Conservation (phyloP, 2,113 vertebrate genomes). For the Hemichromis elongatus region DNA sequence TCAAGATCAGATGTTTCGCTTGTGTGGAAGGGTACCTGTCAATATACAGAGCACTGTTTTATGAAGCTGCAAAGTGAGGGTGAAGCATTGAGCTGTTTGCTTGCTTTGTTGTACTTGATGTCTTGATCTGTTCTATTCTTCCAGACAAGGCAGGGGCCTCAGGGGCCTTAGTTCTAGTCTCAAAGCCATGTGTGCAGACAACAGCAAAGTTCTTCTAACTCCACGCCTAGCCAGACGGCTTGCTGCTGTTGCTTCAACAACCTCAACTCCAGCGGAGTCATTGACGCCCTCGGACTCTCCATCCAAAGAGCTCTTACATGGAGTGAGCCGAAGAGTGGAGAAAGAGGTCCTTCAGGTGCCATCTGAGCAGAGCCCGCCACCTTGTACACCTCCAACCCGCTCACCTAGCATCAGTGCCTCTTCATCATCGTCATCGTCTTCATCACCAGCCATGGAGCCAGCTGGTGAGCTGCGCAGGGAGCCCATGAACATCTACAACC, state of each 20-base stretch:
- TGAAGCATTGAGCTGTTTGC: background rate
- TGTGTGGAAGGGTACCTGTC: background rate
- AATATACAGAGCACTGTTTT: background rate
- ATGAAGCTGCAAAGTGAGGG: background rate
- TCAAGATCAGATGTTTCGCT: rapidly evolving
- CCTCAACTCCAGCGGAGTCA: constrained; percentile 69
- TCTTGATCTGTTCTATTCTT: background rate
- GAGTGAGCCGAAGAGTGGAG: constrained; percentile 53
- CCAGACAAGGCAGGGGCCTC: constrained; percentile 84
- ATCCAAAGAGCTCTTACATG: constrained; percentile 76
- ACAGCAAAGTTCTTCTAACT: constrained; percentile 88
- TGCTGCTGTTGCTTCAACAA: constrained; percentile 70
- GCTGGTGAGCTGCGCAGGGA: constrained; percentile 86
- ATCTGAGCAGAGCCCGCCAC: constrained; percentile 59
- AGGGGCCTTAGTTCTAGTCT: constrained; percentile 80
- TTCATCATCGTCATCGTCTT: constrained; percentile 77
- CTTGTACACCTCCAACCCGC: constrained; percentile 75
- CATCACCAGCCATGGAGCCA: constrained; percentile 83
- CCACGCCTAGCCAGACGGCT: constrained; percentile 83
- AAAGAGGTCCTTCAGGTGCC: constrained; percentile 10
- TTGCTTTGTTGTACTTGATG: background rate
- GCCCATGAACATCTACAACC: constrained; percentile 95
- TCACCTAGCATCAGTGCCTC: constrained; percentile 91
- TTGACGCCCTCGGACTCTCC: constrained; percentile 74
- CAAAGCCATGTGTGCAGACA: constrained; percentile 77